phyloP scores from a whole-genome alignment of 2,113 vertebrate genomes.

The Noctilio leporinus region DNA sequence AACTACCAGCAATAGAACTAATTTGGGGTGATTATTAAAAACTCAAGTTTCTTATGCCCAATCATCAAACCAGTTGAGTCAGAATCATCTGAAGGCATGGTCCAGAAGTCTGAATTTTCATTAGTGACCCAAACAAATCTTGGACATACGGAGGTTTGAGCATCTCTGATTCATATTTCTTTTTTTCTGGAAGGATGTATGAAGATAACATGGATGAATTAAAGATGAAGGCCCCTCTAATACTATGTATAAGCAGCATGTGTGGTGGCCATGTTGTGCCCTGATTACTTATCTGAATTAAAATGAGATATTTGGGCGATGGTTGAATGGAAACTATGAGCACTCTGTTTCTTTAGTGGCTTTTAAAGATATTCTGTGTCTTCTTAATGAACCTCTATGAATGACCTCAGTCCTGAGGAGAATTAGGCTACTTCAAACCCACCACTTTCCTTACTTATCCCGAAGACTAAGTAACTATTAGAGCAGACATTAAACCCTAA shows the following conservation, averaged over 20 bases:
- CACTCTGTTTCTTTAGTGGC: slow-evolving; percentile 57
- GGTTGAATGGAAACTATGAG: slow-evolving; percentile 67
- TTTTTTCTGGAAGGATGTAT: not conserved
- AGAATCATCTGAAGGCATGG: not conserved
- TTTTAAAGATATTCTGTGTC: slow-evolving; percentile 66
- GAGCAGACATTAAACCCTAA: slow-evolving; percentile 69
- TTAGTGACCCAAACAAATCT: not conserved
- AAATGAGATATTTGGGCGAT: slow-evolving; percentile 66
- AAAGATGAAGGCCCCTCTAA: not conserved
- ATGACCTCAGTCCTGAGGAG: slow-evolving; percentile 69
- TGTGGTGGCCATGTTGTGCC: not conserved
- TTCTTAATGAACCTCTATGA: slow-evolving; percentile 66
- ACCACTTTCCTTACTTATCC: slow-evolving; percentile 68
- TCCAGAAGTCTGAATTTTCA: not conserved
- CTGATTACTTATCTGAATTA: slow-evolving; percentile 63
- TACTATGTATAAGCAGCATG: not conserved
- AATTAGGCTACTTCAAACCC: slow-evolving; percentile 68
- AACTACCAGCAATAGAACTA: not conserved
- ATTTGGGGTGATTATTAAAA: not conserved
- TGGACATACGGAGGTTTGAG: not conserved
- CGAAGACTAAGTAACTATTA: slow-evolving; percentile 74
- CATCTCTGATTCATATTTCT: not conserved
- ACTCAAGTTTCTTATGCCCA: not conserved
- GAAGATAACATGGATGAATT: not conserved
- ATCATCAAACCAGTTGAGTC: not conserved